Evolutionary conservation across 2,797 vertebrate species (phyloP).

Genomic region (Morus bassanus): DNA sequence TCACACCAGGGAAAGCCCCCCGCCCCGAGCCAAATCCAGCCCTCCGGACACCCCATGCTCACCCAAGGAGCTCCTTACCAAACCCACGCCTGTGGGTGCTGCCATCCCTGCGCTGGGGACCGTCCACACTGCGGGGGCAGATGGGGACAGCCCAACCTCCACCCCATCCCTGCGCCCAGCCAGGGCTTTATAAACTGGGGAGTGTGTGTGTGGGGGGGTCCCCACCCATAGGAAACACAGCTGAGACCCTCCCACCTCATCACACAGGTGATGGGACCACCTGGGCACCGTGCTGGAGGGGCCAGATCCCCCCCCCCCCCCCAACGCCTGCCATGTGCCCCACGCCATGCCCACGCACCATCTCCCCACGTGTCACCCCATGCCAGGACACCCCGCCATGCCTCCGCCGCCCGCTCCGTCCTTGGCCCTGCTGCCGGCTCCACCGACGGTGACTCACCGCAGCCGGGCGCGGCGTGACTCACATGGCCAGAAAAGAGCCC

Average conservation of each 20-base stretch:
- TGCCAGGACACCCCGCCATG: neutral
- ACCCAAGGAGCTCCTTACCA: neutral
- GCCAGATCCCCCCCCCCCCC: too few relatives aligned
- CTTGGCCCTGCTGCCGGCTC: neutral
- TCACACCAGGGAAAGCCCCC: neutral
- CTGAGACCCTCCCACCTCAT: neutral
- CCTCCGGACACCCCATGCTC: neutral
- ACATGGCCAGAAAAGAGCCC: neutral
- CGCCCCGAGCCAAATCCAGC: too few relatives aligned
- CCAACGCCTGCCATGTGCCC: rapidly evolving
- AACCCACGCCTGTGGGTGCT: rapidly evolving
- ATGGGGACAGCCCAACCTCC: too few relatives aligned
- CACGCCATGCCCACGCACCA: neutral
- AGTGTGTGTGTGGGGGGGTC: too few relatives aligned
- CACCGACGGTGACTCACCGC: neutral
- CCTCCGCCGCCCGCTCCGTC: rapidly evolving
- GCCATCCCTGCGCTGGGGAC: neutral
- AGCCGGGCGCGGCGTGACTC: neutral
- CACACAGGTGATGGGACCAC: neutral
- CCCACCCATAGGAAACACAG: neutral
- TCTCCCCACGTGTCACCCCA: neutral
- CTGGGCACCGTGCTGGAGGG: too few relatives aligned
- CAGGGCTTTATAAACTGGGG: neutral
- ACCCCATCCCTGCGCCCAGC: neutral
- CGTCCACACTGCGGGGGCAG: rapidly evolving